Conservation (phyloP, 1,140 invertebrate species). For the Caenorhabditis briggsae region DNA sequence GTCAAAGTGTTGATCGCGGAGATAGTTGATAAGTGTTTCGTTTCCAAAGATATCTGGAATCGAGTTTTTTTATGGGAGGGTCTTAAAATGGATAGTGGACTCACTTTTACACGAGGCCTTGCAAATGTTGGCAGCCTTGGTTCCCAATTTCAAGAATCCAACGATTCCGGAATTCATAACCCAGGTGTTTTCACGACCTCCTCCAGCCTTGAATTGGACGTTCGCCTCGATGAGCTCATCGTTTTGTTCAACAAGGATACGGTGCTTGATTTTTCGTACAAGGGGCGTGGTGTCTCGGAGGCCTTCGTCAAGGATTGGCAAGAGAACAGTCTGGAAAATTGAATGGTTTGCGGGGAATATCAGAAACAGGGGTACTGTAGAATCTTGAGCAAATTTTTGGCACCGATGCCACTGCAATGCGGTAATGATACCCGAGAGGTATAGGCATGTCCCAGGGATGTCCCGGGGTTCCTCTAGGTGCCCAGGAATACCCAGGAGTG, state of each 20-base stretch:
- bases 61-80: no score
- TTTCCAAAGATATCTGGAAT: conserved; percentile 32
- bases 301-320: conserved; percentile 15
- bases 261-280: conserved; percentile 18
- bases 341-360: no score
- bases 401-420: no score
- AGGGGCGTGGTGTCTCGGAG: conserved; percentile 9
- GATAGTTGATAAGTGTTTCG: conserved; percentile 4
- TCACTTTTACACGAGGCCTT: conserved; percentile 39
- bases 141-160: conserved; percentile 18
- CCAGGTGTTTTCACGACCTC: conserved; percentile 36
- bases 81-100: not conserved
- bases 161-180: conserved; percentile 20
- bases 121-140: conserved; percentile 18
- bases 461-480: no score
- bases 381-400: no score
- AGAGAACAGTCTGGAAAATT: conserved; percentile 5
- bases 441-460: no score
- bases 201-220: conserved; percentile 3
- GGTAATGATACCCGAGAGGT: no score
- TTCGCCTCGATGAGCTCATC: conserved; percentile 8
- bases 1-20: conserved; percentile 38
- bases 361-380: no score
- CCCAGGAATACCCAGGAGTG: no score
- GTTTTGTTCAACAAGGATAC: conserved; percentile 7